These are phyloP conservation scores for Lemur catta DNA, from an alignment of 2,797 vertebrate genomes.

Conservation along the genomic window DNA sequence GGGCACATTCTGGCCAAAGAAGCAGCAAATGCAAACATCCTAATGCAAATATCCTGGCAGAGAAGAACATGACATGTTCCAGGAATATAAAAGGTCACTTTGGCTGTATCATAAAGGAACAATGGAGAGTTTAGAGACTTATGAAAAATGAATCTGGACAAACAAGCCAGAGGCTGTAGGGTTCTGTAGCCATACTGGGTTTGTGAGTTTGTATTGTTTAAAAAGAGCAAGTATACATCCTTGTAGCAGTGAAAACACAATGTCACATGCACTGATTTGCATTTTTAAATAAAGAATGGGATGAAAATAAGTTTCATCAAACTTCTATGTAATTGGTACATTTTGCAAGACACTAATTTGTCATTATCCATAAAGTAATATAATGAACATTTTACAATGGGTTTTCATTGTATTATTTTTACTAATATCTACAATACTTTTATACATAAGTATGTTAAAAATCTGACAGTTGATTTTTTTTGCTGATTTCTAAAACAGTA, in stretches of 20 bases:
- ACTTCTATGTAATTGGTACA: not conserved
- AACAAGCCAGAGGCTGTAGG: not conserved
- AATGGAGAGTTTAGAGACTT: not conserved
- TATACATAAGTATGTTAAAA: not conserved
- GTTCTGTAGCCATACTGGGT: not conserved
- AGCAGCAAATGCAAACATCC: not conserved
- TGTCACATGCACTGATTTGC: not conserved
- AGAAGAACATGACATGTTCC: not conserved
- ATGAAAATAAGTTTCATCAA: not conserved
- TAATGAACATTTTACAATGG: not conserved
- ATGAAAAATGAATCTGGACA: not conserved
- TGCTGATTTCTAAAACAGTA: not conserved
- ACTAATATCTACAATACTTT: not conserved
- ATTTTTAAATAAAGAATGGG: not conserved
- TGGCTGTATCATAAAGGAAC: not conserved
- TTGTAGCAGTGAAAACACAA: not conserved
- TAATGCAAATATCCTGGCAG: not conserved
- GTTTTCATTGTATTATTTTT: not conserved
- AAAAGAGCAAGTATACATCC: not conserved
- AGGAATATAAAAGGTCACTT: not conserved
- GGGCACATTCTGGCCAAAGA: not conserved
- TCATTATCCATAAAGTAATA: not conserved
- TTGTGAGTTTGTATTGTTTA: slow-evolving; percentile 7
- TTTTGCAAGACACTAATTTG: slow-evolving; percentile 29
- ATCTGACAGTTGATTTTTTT: not conserved